phyloP scores from a whole-genome alignment of 2,888 invertebrate species.

The Cephalotes varians region DNA sequence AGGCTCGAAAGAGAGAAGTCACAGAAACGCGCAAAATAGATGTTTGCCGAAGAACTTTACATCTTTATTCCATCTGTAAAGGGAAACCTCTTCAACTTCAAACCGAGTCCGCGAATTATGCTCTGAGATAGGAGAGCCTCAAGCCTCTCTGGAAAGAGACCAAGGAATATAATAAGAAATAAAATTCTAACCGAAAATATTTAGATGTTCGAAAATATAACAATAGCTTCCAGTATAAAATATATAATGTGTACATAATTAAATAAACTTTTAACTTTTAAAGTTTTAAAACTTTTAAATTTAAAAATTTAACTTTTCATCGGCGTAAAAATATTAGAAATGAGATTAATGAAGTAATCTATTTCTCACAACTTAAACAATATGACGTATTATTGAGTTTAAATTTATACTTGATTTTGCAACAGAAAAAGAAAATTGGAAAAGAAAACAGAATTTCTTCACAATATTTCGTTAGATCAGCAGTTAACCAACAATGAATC shows the following conservation, averaged over 20 bases:
- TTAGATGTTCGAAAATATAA: conserved; percentile 17
- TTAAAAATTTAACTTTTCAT: neutral
- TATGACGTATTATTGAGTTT: neutral
- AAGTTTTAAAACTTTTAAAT: neutral
- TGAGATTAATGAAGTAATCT: neutral
- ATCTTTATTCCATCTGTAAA: conserved; percentile 85
- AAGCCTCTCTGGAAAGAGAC: conserved; percentile 43
- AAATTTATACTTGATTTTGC: conserved; percentile 7
- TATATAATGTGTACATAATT: neutral
- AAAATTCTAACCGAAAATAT: conserved; percentile 27
- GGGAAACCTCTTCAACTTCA: conserved; percentile 63
- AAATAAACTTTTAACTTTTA: neutral
- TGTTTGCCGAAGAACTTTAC: conserved; percentile 78
- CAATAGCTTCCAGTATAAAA: neutral
- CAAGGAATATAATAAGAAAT: conserved; percentile 57
- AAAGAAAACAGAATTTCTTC: conserved; percentile 58
- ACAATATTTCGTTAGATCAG: conserved; percentile 60
- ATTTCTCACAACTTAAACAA: neutral
- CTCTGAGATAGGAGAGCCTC: conserved; percentile 62
- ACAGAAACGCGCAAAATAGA: conserved; percentile 74
- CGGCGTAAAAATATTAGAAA: neutral
- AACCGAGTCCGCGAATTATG: conserved; percentile 68
- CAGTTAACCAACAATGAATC: conserved; percentile 55
- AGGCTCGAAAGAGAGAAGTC: conserved; percentile 75
- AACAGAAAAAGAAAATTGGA: conserved; percentile 38